Base-by-base conservation (phyloP, 2,797 vertebrate genomes). In the Bryconaethiops microstoma region DNA sequence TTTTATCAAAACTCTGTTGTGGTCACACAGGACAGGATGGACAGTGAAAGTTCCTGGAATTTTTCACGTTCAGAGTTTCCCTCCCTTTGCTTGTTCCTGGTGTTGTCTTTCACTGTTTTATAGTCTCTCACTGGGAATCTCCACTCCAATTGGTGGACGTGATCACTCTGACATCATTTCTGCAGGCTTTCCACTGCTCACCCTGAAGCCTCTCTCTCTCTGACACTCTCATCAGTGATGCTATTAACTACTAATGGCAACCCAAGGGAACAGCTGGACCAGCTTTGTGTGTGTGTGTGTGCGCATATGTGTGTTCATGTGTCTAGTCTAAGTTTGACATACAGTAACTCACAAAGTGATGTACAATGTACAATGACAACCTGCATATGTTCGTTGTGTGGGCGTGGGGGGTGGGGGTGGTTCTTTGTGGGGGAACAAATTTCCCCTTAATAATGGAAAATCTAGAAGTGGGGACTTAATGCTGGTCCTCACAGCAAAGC, bases 91-190 rank as follows among this genome's bases (percentile, higher is more conserved):
- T 86, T 83, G 86, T 84, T 91, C 93, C 91, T 87, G 86, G 88
- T 90, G 90, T 89, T 92, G 89, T 92, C 92, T 91, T 88, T 90
- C 85, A 78, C 92, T 88, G 92, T 94, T 97, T 97, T 98, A 97
- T 98, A 97, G 94, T 93, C 92, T 93, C 93, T 92, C 94, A 87
- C 92, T 86, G 83, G 93, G 92, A 91, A 92, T 93, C 92, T 92
- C 88, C 86, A 89, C 91, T 94, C 96, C 96, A 95, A 95, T 95
- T 94, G 91, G 94, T 91, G 94, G 90, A 89, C 91, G 88, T 89
- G 91, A 90, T 95, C 94, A 89, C 90, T 90, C 90, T 98, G 96
- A 97, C 95, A 95, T 97, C 95, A 97, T 91, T 93, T 94, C 94
- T 94, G 92, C 89, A 92, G 91, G 93, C 94, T 95, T 96, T 94